phyloP scores from a whole-genome alignment of 2,797 vertebrate species.

The Sternarchorhynchus goeldii region DNA sequence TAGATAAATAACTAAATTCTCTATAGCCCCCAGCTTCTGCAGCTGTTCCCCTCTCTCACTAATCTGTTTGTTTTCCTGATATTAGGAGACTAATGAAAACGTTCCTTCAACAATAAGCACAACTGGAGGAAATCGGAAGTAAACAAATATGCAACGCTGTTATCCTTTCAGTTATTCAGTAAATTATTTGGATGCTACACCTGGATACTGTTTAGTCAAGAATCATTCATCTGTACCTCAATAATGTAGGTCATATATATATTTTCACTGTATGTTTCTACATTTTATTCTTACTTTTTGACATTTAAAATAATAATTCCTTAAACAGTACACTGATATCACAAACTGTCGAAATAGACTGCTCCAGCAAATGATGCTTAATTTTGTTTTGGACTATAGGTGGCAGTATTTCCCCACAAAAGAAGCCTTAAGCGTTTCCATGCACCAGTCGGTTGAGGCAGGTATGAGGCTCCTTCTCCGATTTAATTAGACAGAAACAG shows the following conservation, averaged over 20 bases:
- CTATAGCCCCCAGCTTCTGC: constrained; percentile 73
- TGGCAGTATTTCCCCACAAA: constrained; percentile 82
- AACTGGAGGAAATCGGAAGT: background rate
- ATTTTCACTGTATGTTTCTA: background rate
- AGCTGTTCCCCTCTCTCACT: constrained; percentile 57
- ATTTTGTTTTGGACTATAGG: constrained; percentile 71
- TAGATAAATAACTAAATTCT: constrained; percentile 80
- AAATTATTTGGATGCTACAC: background rate
- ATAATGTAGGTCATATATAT: background rate
- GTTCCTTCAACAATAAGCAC: background rate
- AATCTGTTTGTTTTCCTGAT: constrained; percentile 30
- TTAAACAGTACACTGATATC: constrained; percentile 65
- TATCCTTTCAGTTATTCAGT: background rate
- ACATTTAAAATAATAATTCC: background rate
- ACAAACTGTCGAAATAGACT: constrained; percentile 60
- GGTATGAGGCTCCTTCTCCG: constrained; percentile 76
- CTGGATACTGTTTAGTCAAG: background rate
- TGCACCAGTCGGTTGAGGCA: constrained; percentile 70
- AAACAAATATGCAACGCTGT: background rate
- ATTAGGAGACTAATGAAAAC: constrained; percentile 6
- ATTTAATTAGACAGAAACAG: constrained; percentile 87
- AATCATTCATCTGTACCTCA: background rate
- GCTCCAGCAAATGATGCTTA: constrained; percentile 62
- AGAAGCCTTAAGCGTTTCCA: constrained; percentile 58
- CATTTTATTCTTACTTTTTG: background rate